Evolutionary conservation across 2,888 invertebrate species (phyloP), one percentile per base, ranked within the genome.

Genomic region (Ophion obscuratus): DNA sequence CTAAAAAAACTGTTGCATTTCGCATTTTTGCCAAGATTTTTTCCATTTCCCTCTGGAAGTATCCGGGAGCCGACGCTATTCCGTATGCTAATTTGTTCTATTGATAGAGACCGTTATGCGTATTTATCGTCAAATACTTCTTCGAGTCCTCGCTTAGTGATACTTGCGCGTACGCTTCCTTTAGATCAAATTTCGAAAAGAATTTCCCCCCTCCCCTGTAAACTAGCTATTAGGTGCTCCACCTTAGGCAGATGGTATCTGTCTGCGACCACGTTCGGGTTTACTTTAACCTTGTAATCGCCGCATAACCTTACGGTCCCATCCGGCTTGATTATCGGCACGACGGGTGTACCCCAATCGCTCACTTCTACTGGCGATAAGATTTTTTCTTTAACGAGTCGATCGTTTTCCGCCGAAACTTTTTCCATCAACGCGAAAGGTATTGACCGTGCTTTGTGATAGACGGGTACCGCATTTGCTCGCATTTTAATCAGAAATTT

Each of bases 291-390:
- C 86, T 88, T 70, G 78, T 88, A 87, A 92, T 91, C 14, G 89
- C 91, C 74, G 90, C 91, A 53, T 11, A 92, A 84, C 17, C 91
- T 68, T 7, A 91, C 83, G 27, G 70, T 68, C 1, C 89, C 90
- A 80, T 90, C 85, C n/a, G 85, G 68, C 84, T 91, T 91, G 3
- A 88, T 78, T 2, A 92, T 88, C 2, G 89, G 89, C 9, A 92
- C 91, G 17, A 92, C 83, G 4, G 91, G 91, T 59, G 91, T 90
- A 9, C 88, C 91, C 90, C 91, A 91, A 9, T 88, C 88, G 44
- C 87, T 84, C 78, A 62, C 71, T 71, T 89, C 88, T 24, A 90
- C 86, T 67, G 87, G 85, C 10, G 75, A 80, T 40, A 92, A 75
- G 20, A 89, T 84, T 62, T 44, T 24, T 67, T 84, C 78, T 7